Percentiles rank a stretch among this genome's conserved stretches.
Evolutionary conservation across 2,888 invertebrate genomes (phyloP).

Genomic region (Xylota segnis): DNA sequence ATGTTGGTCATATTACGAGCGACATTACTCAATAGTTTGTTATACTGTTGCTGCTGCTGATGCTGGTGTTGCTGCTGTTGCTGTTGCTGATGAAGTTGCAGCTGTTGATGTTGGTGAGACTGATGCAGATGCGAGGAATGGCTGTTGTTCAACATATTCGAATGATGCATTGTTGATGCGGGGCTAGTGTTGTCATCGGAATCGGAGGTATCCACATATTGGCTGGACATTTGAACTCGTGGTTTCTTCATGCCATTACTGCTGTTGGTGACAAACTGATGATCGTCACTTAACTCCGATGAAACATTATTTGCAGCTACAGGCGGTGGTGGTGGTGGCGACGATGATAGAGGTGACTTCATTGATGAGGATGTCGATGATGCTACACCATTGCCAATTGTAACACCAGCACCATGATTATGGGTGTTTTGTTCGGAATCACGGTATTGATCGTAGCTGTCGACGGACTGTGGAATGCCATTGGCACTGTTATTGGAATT

Average conservation of each 20-base stretch:
- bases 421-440: constrained; percentile 39
- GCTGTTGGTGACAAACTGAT: constrained; percentile 77
- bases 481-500: constrained; percentile 79
- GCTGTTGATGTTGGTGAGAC: constrained; percentile 48
- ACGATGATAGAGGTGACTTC: constrained; percentile 82
- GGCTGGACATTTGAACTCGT: constrained; percentile 79
- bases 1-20: constrained; percentile 59
- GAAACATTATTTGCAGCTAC: constrained; percentile 68
- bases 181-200: constrained; percentile 81
- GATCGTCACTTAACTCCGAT: constrained; percentile 63
- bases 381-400: constrained; percentile 79
- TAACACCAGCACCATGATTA: constrained; percentile 52
- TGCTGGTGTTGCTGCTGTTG: constrained; percentile 76
- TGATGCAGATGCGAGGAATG: constrained; percentile 40
- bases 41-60: constrained; percentile 74
- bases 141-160: constrained; percentile 79
- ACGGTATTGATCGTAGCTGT: constrained; percentile 61
- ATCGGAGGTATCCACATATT: constrained; percentile 77
- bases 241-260: constrained; percentile 82
- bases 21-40: constrained; percentile 62
- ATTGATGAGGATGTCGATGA: constrained; percentile 84
- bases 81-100: constrained; percentile 71
- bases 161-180: constrained; percentile 78
- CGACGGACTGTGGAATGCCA: constrained; percentile 73
- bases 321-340: constrained; percentile 79